Base-by-base conservation (phyloP, 2,888 invertebrate species). In the Patella caerulea region DNA sequence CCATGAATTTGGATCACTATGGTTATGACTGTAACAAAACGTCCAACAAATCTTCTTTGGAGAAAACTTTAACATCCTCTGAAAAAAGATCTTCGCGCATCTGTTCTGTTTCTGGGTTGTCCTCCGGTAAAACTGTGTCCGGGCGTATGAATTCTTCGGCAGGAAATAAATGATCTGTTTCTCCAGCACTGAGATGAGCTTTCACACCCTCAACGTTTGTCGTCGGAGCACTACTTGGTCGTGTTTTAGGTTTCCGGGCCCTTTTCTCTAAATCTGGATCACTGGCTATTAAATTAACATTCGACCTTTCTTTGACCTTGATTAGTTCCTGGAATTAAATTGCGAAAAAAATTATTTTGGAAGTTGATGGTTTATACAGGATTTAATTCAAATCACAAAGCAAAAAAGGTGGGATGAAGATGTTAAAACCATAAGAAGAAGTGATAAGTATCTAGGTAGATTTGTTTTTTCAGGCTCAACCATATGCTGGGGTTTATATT, bases 221-320 rank as follows among this genome's bases (percentile, higher is more conserved):
- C n/a, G 83, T 83, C 3, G 90, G 90, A 2, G 90, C 90, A 83
- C 90, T 90, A 15, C 84, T 81, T 2, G 89, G 89, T 3, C 90
- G 83, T 7, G 81, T 76, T 73, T 89, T 88, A 15, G 85, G 85
- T 34, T 78, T 52, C 2, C 84, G 79, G 29, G 77, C 69, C 56
- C 80, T 75, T 69, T 82, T 74, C 29, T 85, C 84, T n/a, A 83
- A 71, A 24, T 83, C 80, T 53, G 84, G 83, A 73, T 83, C 82
- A 4, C 75, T 83, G 0, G 87, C 85, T 2, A 83, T 85, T 14
- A 90, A 76, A 79, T 83, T 90, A n/a, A 89, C 85, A 45, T 89
- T 83, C n/a, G 90, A 88, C 29, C 84, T 85, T 76, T 87, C 85
- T 73, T 88, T 87, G 12, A 88, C 87, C 73, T 85, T 81, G 45